phyloP scores from a whole-genome alignment of 2,888 invertebrate species.

The Catocala fraxini region DNA sequence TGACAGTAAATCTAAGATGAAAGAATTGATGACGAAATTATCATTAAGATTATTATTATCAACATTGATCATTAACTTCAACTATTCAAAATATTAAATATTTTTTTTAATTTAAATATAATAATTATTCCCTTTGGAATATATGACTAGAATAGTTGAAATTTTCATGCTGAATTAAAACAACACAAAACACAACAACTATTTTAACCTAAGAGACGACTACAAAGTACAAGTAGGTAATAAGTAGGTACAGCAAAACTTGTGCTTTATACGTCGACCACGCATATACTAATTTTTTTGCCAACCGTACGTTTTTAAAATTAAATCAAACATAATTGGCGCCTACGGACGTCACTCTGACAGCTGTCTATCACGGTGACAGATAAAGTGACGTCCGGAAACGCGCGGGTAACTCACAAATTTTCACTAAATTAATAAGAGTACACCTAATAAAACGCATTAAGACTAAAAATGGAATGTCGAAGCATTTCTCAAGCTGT shows the following conservation, averaged over 20 bases:
- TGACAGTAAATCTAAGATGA: constrained; percentile 76
- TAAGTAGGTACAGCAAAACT: constrained; percentile 74
- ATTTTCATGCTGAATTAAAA: constrained; percentile 70
- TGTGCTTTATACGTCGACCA: constrained; percentile 71
- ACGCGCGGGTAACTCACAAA: constrained; percentile 76
- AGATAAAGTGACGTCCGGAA: constrained; percentile 51
- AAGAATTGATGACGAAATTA: constrained; percentile 70
- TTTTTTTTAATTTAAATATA: constrained; percentile 52
- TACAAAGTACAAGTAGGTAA: constrained; percentile 54
- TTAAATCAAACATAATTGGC: constrained; percentile 54
- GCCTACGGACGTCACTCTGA: constrained; percentile 40
- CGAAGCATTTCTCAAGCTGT: constrained; percentile 75
- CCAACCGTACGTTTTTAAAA: constrained; percentile 61
- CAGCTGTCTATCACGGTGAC: constrained; percentile 38
- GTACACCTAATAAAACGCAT: constrained; percentile 74
- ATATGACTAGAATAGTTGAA: constrained; percentile 73
- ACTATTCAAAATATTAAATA: constrained; percentile 67
- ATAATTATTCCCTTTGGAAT: constrained; percentile 52
- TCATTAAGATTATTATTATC: constrained; percentile 67
- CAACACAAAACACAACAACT: constrained; percentile 84
- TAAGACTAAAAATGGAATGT: constrained; percentile 78
- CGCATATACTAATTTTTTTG: constrained; percentile 52
- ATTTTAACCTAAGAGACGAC: constrained; percentile 76
- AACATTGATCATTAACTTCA: constrained; percentile 60
- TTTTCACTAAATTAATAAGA: constrained; percentile 74